Percentiles rank a stretch among this genome's conserved stretches.
phyloP scores from a whole-genome alignment of 2,113 vertebrate genomes.

The Triplophysa rosa region DNA sequence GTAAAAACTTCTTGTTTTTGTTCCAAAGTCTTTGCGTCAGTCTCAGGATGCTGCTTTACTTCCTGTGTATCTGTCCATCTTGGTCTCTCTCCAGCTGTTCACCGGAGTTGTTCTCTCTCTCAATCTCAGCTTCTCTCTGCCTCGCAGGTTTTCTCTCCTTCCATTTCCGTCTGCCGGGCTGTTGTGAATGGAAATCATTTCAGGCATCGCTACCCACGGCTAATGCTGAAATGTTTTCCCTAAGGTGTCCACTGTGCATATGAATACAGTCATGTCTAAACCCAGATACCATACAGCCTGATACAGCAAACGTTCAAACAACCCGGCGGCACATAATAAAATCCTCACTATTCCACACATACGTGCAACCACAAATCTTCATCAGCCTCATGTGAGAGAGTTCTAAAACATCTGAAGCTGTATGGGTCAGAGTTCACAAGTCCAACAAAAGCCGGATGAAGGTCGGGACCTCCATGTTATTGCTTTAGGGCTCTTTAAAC shows the following conservation, averaged over 20 bases:
- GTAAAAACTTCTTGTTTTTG: neutral
- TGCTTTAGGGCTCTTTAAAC: constrained; percentile 15
- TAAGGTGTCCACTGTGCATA: constrained; percentile 67
- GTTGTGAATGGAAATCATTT: constrained; percentile 70
- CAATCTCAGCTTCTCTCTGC: neutral
- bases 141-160: constrained; percentile 13
- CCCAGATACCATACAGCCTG: constrained; percentile 56
- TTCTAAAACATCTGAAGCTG: constrained; percentile 2
- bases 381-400: neutral
- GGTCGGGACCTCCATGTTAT: constrained; percentile 21
- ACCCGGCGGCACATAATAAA: constrained; percentile 46
- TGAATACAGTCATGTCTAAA: constrained; percentile 68
- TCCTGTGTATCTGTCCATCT: constrained; percentile 18
- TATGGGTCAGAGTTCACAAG: constrained; percentile 4
- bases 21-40: neutral
- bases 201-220: constrained; percentile 71
- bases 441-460: constrained; percentile 19
- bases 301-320: constrained; percentile 29
- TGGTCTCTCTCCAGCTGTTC: constrained; percentile 31
- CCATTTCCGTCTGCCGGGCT: constrained; percentile 32
- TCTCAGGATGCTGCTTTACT: neutral
- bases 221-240: constrained; percentile 70
- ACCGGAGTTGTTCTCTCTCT: neutral
- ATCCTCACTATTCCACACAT: constrained; percentile 47
- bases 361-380: neutral